Conservation (phyloP, 2,797 vertebrate species). For the Neomorphus geoffroyi region DNA sequence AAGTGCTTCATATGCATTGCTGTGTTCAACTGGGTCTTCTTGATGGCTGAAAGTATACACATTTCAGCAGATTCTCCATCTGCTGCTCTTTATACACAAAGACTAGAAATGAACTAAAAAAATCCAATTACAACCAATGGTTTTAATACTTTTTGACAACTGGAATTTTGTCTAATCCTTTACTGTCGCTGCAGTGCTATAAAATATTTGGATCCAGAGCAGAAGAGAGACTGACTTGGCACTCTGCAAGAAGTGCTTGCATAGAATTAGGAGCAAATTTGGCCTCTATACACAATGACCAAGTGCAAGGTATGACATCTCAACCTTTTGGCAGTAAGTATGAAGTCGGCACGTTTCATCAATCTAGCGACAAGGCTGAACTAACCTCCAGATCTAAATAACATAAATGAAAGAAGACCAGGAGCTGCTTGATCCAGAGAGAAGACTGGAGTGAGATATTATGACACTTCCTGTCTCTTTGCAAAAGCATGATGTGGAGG, state of each 20-base stretch:
- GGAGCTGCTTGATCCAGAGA: not conserved
- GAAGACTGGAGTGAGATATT: not conserved
- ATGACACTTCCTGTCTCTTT: not conserved
- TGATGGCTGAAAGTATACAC: not conserved
- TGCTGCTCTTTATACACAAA: not conserved
- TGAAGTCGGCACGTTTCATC: not conserved
- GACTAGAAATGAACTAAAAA: not conserved
- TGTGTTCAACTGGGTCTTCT: not conserved
- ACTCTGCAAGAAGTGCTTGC: conserved; percentile 80
- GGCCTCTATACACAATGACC: conserved; percentile 78
- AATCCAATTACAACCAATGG: not conserved
- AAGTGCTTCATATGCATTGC: accelerated
- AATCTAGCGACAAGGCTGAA: not conserved
- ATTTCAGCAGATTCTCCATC: not conserved
- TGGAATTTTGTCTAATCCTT: not conserved
- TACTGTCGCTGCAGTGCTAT: conserved; percentile 82
- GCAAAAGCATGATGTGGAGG: accelerated
- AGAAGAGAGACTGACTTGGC: conserved; percentile 79
- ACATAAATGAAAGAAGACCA: not conserved
- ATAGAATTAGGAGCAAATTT: conserved; percentile 84
- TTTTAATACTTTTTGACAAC: not conserved
- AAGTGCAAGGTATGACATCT: conserved; percentile 84
- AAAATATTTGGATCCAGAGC: conserved; percentile 76
- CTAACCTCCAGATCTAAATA: not conserved
- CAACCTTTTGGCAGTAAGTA: not conserved